Conservation (phyloP, 2,797 vertebrate species). For the Tauraco hartlaubi region DNA sequence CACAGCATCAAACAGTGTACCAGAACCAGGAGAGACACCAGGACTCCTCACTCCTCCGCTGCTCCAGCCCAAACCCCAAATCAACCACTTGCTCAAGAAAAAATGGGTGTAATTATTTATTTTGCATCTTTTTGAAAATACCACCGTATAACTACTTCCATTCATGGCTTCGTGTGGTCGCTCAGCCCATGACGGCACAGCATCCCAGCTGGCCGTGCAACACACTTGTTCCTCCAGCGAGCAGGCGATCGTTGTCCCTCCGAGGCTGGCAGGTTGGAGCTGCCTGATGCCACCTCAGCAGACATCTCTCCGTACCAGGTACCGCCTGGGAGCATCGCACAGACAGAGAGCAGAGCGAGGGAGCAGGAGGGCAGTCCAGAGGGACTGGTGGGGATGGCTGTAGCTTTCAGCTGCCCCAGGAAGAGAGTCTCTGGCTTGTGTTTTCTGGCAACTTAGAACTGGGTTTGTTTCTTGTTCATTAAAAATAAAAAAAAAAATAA, state of each 20-base stretch:
- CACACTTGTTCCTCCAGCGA: not conserved
- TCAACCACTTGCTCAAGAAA: not conserved
- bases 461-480: slow-evolving; percentile 54
- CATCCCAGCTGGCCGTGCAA: not conserved
- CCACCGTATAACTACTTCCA: not conserved
- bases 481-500: not conserved
- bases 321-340: not conserved
- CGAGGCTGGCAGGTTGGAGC: not conserved
- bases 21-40: not conserved
- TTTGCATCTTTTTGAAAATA: slow-evolving; percentile 21
- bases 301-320: rapidly evolving
- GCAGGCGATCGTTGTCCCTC: not conserved
- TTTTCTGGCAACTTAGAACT: slow-evolving; percentile 83
- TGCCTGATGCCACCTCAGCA: not conserved
- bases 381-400: slow-evolving; percentile 7
- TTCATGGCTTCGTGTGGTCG: not conserved
- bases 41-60: not conserved
- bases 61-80: not conserved
- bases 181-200: not conserved
- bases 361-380: not conserved
- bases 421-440: slow-evolving; percentile 55
- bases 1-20: not conserved
- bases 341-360: not conserved
- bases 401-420: slow-evolving; percentile 54
- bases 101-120: slow-evolving; percentile 47